Evolutionary conservation across 2,797 vertebrate genomes (phyloP), one percentile per base, ranked within the genome.

Genomic region (Somateria mollissima): DNA sequence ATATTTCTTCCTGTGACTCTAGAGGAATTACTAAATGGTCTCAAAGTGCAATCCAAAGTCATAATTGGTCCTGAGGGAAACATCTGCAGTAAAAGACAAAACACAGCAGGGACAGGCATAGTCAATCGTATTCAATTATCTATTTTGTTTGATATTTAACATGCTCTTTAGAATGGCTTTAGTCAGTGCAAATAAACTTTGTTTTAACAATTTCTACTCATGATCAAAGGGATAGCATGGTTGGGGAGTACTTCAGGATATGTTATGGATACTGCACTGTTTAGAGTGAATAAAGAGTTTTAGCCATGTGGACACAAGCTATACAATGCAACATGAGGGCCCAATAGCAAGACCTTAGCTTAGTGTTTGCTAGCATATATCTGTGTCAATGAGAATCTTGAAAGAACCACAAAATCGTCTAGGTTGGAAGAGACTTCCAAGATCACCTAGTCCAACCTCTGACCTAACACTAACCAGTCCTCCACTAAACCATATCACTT

Each of bases 251-350:
- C 81, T 87, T 84, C 30, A 72, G 45, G 19, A 14, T 22, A 57
- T 47, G 65, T 84, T 4, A 54, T 36, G 32, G 36, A 71, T 66
- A 18, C 22, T 20, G 43, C 28, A 41, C 13, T 10, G 61, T 72
- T 60, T 76, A 41, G 37, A 71, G 32, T 12, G 22, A 92, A 79
- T 2, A 41, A 6, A 51, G 60, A 34, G 5, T 67, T 86, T 92
- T 77, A 74, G n/a, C 5, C 3, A 20, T 5, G 2, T 36, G 43
- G 74, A 54, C 24, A 41, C 3, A 65, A 65, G 8, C 14, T 80
- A 10, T 54, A 16, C 3, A 0, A 0, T 25, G 43, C 19, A 24
- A 8, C 25, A 77, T 6, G 3, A 53, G 13, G 4, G 32, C 9
- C 11, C 53, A 43, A 6, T 4, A 72, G 36, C 30, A 86, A 39